These are phyloP conservation scores for Sorex fumeus DNA, from an alignment of 2,113 vertebrate genomes.

Conservation along the genomic window DNA sequence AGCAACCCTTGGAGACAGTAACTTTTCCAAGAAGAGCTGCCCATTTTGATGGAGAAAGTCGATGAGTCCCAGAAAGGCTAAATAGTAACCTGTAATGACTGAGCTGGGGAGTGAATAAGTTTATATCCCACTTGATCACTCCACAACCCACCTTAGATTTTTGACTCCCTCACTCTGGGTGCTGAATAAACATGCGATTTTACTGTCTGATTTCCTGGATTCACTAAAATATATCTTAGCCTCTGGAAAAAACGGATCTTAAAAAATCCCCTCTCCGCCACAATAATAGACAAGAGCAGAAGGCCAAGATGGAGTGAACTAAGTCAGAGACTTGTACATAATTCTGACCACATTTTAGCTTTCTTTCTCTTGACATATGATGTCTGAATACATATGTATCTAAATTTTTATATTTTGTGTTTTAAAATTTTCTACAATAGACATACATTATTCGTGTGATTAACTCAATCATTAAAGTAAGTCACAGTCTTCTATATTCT, in stretches of 20 bases:
- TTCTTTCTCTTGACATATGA: no score
- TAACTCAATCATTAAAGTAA: constrained; percentile 33
- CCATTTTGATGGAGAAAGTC: neutral
- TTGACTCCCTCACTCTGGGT: neutral
- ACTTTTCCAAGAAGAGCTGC: neutral
- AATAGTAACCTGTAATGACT: neutral
- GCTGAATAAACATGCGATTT: neutral
- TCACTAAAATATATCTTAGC: neutral
- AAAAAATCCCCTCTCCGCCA: neutral
- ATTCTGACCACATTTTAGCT: no score
- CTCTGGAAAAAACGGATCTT: neutral
- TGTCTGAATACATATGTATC: no score
- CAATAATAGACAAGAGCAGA: neutral
- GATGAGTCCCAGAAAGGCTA: neutral
- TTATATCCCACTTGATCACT: no score
- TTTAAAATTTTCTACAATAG: neutral
- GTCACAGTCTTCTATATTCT: neutral
- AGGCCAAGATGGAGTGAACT: neutral
- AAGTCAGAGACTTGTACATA: neutral
- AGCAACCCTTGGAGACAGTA: neutral
- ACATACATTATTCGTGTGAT: neutral
- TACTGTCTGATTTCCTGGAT: neutral
- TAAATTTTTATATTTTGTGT: no score
- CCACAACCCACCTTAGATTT: neutral
- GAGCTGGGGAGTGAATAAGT: neutral